Evolutionary conservation across 2,797 vertebrate species (phyloP), one percentile per base, ranked within the genome.

Genomic region (Toxotes lorentzi): DNA sequence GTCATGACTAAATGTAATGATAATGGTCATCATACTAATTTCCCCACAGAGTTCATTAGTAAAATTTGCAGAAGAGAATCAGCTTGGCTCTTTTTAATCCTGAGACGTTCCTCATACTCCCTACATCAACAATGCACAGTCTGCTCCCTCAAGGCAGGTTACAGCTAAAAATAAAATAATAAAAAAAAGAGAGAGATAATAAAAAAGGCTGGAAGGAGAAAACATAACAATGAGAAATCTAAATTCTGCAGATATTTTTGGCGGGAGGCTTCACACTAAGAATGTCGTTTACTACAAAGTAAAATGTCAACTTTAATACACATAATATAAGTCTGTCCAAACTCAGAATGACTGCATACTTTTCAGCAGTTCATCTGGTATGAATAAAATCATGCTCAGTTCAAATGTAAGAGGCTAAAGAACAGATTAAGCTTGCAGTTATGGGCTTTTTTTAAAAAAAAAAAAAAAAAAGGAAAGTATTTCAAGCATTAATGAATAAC

Each of bases 261-360:
- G 13, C 63, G 47, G 19, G 1, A 54, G 38, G 48, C 19, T 38
- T 61, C 23, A 7, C 24, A 24, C 16, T 17, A 65, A 65, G 10
- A 65, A 59, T 50, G 53, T 12, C 51, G 54, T 71, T 71, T 71
- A 78, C 75, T 58, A 70, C 43, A 41, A 41, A 41, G 40, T 41
- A 41, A 51, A 41, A 50, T 35, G 45, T 65, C 7, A 1, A 23
- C 40, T 30, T 32, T 24, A 72, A 12, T 41, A 41, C 12, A 41
- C 40, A 24, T 7, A 17, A 48, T 34, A 66, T 65, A 34, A 9
- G 16, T 27, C 34, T 23, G 16, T 62, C 47, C 32, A 30, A 54
- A 54, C 5, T 30, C 23, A 9, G 60, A 60, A 60, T 12, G n/a
- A 27, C 21, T 14, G 2, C 41, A 57, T 32, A n/a, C 2, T 27